Conservation (phyloP, 2,888 invertebrate genomes). For the Polydrusus cervinus region DNA sequence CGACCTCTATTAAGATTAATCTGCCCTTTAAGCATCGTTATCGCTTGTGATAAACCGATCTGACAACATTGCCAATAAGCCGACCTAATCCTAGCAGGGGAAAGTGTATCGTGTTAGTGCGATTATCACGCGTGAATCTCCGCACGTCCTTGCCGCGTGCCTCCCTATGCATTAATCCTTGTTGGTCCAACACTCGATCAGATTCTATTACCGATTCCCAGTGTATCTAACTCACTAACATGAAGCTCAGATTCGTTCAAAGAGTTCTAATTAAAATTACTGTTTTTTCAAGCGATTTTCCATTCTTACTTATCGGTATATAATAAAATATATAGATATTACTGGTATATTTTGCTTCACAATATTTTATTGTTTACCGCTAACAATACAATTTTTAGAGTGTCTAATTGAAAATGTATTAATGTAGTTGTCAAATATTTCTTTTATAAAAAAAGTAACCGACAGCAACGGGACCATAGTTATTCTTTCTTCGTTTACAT, state of each 20-base stretch:
- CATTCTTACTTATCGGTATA: background rate
- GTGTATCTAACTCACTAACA: conserved; percentile 35
- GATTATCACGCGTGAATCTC: conserved; percentile 68
- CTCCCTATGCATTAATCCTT: conserved; percentile 65
- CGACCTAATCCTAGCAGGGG: conserved; percentile 59
- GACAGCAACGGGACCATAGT: no score
- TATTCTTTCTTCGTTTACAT: no score
- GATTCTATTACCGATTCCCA: conserved; percentile 56
- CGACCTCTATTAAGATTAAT: conserved; percentile 54
- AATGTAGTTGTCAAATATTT: no score
- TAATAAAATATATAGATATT: no score
- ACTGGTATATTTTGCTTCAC: no score
- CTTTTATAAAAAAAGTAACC: no score
- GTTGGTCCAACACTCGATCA: conserved; percentile 65
- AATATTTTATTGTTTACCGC: no score
- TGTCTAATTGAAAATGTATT: no score
- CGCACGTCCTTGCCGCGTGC: conserved; percentile 58
- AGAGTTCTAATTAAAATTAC: conserved; percentile 53
- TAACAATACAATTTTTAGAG: no score
- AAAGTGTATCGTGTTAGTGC: conserved; percentile 66
- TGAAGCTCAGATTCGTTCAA: conserved; percentile 28
- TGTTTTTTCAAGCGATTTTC: conserved; percentile 30
- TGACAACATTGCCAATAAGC: conserved; percentile 58
- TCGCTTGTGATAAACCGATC: conserved; percentile 34
- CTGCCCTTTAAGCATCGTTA: conserved; percentile 44